Evolutionary conservation across 1,140 invertebrate genomes (phyloP).

Genomic region (Caenorhabditis brenneri): DNA sequence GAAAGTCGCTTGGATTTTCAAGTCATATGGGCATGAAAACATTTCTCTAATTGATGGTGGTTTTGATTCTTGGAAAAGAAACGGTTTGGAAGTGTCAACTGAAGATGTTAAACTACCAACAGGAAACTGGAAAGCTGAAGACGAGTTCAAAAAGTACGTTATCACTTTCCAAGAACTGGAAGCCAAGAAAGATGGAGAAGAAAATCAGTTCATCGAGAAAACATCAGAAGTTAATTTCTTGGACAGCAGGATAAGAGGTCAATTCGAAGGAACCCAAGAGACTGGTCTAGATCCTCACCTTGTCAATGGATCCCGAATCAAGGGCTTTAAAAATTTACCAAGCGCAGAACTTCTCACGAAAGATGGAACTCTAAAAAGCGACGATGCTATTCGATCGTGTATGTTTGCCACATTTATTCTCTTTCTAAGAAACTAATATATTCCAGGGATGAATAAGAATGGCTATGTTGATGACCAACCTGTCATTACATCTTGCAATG

Average conservation of each 20-base stretch:
- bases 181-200: constrained; percentile 48
- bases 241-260: constrained; percentile 58
- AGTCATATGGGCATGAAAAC: constrained; percentile 64
- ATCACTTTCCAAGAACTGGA: constrained; percentile 60
- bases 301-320: constrained; percentile 60
- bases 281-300: constrained; percentile 61
- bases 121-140: constrained; percentile 60
- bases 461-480: constrained; percentile 57
- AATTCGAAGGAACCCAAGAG: constrained; percentile 65
- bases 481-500: constrained; percentile 63
- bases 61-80: constrained; percentile 55
- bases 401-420: not conserved
- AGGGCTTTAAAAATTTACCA: constrained; percentile 61
- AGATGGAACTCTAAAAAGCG: constrained; percentile 51
- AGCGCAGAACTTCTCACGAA: constrained; percentile 55
- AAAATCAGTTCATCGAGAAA: constrained; percentile 50
- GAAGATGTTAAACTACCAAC: constrained; percentile 22
- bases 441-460: constrained; percentile 29
- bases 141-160: constrained; percentile 44
- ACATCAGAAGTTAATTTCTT: constrained; percentile 53
- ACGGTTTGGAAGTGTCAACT: constrained; percentile 41
- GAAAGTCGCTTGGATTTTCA: constrained; percentile 58
- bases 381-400: constrained; percentile 53
- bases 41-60: constrained; percentile 62
- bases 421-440: not conserved